These are phyloP conservation scores for Haliclystus octoradiatus DNA, from an alignment of 30 jellyfish, hydroid and myxozoan genomes.

Conservation along the genomic window DNA sequence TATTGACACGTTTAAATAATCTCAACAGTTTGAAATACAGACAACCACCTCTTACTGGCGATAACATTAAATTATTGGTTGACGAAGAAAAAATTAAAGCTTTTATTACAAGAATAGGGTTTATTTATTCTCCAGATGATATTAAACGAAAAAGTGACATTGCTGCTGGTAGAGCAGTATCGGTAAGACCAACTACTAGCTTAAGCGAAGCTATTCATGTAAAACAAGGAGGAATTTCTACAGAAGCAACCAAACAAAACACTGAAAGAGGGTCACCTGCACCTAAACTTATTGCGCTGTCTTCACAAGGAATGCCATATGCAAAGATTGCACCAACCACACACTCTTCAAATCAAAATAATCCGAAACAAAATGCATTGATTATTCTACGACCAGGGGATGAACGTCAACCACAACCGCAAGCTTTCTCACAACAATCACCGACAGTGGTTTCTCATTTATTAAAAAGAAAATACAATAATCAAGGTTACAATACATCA, in stretches of 20 bases:
- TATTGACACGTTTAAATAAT: constrained; percentile 87
- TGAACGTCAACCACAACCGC: background rate
- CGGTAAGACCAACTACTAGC: background rate
- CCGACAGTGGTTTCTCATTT: background rate
- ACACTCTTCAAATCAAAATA: background rate
- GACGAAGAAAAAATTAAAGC: constrained; percentile 77
- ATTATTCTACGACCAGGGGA: background rate
- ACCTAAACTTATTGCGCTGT: background rate
- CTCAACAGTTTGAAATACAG: constrained; percentile 78
- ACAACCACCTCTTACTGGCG: constrained; percentile 77
- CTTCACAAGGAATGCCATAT: background rate
- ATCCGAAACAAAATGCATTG: background rate
- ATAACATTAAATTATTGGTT: constrained; percentile 57
- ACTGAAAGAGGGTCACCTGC: background rate
- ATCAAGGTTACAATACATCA: background rate
- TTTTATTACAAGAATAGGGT: constrained; percentile 53
- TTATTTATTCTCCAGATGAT: constrained; percentile 91
- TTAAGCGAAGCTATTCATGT: too few species aligned
- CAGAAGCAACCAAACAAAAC: background rate
- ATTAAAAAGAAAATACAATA: background rate
- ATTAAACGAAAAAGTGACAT: constrained; percentile 68
- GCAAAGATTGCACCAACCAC: background rate
- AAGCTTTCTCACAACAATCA: background rate
- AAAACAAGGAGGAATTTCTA: background rate
- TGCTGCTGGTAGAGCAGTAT: constrained; percentile 11